These are phyloP conservation scores for Ditylenchus weischeri DNA, from an alignment of 2,888 invertebrate species.

Conservation along the genomic window DNA sequence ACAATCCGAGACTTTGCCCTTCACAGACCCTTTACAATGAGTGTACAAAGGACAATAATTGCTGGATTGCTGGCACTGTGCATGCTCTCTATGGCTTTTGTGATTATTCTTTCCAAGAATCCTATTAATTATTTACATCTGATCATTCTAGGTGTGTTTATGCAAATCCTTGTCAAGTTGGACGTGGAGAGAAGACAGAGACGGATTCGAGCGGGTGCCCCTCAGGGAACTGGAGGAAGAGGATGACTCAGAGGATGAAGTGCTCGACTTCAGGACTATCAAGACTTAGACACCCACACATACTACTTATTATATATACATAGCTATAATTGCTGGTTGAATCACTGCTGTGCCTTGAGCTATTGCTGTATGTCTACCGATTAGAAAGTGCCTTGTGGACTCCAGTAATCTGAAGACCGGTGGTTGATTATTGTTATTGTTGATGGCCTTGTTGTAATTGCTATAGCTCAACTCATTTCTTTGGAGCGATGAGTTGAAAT, in stretches of 20 bases:
- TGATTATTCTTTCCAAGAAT: slow-evolving; percentile 10
- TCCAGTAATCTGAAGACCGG: no score
- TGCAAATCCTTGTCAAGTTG: slow-evolving; percentile 22
- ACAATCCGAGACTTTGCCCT: slow-evolving; percentile 27
- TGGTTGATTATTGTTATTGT: no score
- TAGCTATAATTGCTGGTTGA: no score
- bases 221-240: slow-evolving; percentile 32
- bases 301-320: no score
- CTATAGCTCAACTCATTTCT: no score
- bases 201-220: slow-evolving; percentile 41
- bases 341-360: no score
- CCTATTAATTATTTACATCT: neutral
- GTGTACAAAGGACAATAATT: slow-evolving; percentile 18
- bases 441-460: no score
- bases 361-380: no score
- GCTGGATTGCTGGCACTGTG: slow-evolving; percentile 27
- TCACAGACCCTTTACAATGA: slow-evolving; percentile 27
- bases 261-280: slow-evolving; percentile 28
- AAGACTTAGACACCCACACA: slow-evolving; percentile 18
- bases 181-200: slow-evolving; percentile 18
- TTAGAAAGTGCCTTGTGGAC: no score
- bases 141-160: slow-evolving; percentile 29
- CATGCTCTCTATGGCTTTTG: slow-evolving; percentile 28
- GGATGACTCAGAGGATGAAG: slow-evolving; percentile 31
- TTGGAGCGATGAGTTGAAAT: no score